These are phyloP conservation scores for Dione juno DNA, from an alignment of 2,888 invertebrate species.

Conservation along the genomic window DNA sequence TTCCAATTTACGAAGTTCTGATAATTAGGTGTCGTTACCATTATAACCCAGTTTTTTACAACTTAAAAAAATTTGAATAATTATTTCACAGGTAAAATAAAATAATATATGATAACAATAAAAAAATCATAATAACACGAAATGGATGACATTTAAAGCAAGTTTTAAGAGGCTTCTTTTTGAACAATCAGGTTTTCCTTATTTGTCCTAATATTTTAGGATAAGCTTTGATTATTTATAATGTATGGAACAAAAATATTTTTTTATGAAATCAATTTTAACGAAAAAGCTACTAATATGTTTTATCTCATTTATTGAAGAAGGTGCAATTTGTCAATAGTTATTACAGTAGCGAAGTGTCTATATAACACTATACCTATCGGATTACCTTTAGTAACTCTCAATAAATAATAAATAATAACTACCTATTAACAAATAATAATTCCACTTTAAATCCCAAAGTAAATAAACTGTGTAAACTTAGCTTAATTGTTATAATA, in stretches of 20 bases:
- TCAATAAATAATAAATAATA: too few relatives aligned
- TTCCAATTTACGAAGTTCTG: slow-evolving; percentile 43
- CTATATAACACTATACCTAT: too few relatives aligned
- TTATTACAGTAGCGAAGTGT: too few relatives aligned
- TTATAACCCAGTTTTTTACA: slow-evolving; percentile 54
- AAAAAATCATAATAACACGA: background rate
- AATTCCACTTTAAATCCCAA: too few relatives aligned
- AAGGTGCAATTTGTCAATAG: background rate
- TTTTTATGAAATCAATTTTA: background rate
- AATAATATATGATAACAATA: too few relatives aligned
- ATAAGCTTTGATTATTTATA: slow-evolving; percentile 8
- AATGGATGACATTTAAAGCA: slow-evolving; percentile 13
- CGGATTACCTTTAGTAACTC: too few relatives aligned
- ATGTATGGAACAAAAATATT: background rate
- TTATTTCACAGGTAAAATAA: too few relatives aligned
- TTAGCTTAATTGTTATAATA: too few relatives aligned
- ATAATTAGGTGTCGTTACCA: slow-evolving; percentile 49
- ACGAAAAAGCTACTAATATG: background rate
- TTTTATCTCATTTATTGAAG: background rate
- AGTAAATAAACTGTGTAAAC: too few relatives aligned
- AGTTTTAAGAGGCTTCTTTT: slow-evolving; percentile 3
- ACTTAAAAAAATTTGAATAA: slow-evolving; percentile 46
- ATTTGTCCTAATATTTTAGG: slow-evolving; percentile 11
- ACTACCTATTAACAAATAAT: too few relatives aligned
- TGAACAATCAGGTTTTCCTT: slow-evolving; percentile 14